Percentiles rank a stretch among this genome's conserved stretches.
These are phyloP conservation scores for Mustela nigripes DNA, from an alignment of 2,113 vertebrate species.

Conservation along the genomic window DNA sequence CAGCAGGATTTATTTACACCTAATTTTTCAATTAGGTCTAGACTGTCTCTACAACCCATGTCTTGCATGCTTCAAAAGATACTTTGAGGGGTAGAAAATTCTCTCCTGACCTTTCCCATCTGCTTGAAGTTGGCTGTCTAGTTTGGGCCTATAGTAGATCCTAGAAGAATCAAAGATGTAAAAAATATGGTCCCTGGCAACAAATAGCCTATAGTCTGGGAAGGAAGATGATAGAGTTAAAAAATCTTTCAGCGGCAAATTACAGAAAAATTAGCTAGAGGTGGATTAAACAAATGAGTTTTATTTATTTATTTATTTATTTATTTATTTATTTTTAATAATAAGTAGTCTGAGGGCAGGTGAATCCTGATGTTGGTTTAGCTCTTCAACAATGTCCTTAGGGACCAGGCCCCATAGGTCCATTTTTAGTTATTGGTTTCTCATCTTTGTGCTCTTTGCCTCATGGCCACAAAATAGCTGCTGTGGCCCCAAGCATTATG, in stretches of 20 bases:
- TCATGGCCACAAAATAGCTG: conserved; percentile 2
- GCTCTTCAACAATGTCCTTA: not conserved
- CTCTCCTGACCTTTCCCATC: not conserved
- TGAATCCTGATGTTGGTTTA: not conserved
- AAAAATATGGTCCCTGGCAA: not conserved
- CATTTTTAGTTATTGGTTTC: not conserved
- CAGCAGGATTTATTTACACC: conserved; percentile 29
- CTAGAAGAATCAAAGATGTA: not conserved
- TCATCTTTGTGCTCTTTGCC: not conserved
- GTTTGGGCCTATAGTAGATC: not conserved
- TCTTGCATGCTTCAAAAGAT: not conserved
- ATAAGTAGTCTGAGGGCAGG: not conserved
- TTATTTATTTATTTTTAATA: not conserved
- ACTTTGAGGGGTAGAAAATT: not conserved
- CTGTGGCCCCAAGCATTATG: not conserved
- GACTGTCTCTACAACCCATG: not conserved
- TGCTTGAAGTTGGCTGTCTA: not conserved
- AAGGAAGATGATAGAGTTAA: not conserved
- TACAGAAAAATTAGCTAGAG: not conserved
- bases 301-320: not conserved
- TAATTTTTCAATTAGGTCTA: conserved; percentile 44
- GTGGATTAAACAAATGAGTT: not conserved
- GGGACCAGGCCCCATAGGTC: not conserved
- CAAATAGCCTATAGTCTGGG: not conserved
- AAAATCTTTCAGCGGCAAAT: not conserved